A percentile compares a stretch with the other conserved stretches of the same genome.
Evolutionary conservation across 2,113 vertebrate genomes (phyloP).

Genomic region (Falco punctatus): DNA sequence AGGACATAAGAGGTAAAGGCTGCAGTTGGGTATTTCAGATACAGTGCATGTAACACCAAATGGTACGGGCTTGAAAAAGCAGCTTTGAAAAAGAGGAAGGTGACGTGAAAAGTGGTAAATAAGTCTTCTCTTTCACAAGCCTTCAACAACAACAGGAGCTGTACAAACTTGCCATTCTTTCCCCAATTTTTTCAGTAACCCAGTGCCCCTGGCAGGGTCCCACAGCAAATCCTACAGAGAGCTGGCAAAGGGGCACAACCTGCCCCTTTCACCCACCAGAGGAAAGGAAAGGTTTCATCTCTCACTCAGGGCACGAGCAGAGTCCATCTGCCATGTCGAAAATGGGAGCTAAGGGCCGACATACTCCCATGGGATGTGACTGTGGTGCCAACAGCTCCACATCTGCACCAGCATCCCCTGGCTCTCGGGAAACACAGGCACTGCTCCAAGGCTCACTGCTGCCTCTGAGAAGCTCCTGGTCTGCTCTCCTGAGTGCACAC

Average conservation of each 20-base stretch:
- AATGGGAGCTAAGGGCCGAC: not conserved
- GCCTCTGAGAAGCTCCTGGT: not conserved
- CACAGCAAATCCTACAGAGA: not conserved
- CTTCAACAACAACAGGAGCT: not conserved
- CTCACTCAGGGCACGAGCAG: not conserved
- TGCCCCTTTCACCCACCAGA: fast-evolving
- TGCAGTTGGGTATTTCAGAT: not conserved
- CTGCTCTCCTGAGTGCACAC: not conserved
- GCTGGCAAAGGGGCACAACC: not conserved
- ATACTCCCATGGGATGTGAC: fast-evolving
- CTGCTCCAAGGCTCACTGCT: fast-evolving
- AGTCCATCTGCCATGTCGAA: fast-evolving
- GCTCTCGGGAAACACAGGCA: not conserved
- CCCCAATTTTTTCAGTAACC: not conserved
- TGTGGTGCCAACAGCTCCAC: fast-evolving
- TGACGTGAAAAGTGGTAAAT: not conserved
- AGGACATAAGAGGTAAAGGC: not conserved
- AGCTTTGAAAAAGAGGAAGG: not conserved
- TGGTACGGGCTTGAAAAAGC: not conserved
- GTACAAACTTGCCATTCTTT: not conserved
- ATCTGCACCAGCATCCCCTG: not conserved
- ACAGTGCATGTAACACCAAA: not conserved
- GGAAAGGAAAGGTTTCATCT: not conserved
- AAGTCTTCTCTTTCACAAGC: not conserved
- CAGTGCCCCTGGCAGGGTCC: not conserved